Evolutionary conservation across 2,888 invertebrate genomes (phyloP).

Genomic region (Ectemnius continuus): DNA sequence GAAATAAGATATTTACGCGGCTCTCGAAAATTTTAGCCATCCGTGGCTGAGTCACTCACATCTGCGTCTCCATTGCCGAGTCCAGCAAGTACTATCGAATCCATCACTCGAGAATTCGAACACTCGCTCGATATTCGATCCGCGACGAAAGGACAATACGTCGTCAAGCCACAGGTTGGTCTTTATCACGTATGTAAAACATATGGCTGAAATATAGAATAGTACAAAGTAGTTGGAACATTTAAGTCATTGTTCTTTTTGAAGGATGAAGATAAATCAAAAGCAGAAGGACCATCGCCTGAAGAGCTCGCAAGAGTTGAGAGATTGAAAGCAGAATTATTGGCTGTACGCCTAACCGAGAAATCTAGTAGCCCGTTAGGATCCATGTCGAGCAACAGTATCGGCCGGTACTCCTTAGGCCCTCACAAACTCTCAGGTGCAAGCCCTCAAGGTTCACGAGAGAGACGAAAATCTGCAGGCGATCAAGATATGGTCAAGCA

Average conservation of each 20-base stretch:
- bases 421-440: conserved; percentile 73
- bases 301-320: conserved; percentile 82
- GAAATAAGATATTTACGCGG: neutral
- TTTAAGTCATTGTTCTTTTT: conserved; percentile 19
- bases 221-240: neutral
- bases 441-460: conserved; percentile 78
- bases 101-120: conserved; percentile 89
- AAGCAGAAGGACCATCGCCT: conserved; percentile 82
- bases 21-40: conserved; percentile 74
- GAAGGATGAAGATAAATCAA: conserved; percentile 85
- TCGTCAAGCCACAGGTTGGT: conserved; percentile 81
- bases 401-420: conserved; percentile 77
- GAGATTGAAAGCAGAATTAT: conserved; percentile 79
- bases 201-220: conserved; percentile 5
- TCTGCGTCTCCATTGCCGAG: conserved; percentile 83
- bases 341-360: conserved; percentile 76
- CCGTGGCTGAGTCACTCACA: conserved; percentile 72
- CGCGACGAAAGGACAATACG: conserved; percentile 82
- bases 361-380: conserved; percentile 73
- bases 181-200: conserved; percentile 2
- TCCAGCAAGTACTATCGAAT: conserved; percentile 89
- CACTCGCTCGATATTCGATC: conserved; percentile 86
- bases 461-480: conserved; percentile 90
- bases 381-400: conserved; percentile 74
- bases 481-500: conserved; percentile 87